phyloP scores from a whole-genome alignment of 2,888 invertebrate species.

The Phania funesta region DNA sequence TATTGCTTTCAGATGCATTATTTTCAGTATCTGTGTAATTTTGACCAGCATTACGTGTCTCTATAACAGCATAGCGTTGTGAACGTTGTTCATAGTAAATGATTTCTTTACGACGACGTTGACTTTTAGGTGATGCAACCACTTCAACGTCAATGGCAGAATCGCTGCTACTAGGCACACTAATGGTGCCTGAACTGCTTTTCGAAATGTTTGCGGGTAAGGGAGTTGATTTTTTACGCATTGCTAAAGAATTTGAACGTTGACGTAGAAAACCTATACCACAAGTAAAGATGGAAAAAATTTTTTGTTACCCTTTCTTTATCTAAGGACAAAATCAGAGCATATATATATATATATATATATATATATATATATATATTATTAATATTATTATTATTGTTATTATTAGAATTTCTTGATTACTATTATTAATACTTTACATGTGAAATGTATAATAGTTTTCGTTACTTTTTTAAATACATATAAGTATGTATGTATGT shows the following conservation, averaged over 20 bases:
- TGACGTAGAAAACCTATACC: constrained; percentile 61
- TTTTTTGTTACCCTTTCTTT: no score
- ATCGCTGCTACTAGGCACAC: constrained; percentile 74
- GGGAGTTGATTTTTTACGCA: constrained; percentile 56
- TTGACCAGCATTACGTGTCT: constrained; percentile 13
- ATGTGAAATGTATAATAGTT: no score
- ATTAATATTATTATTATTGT: no score
- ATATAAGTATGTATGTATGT: no score
- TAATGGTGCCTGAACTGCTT: constrained; percentile 65
- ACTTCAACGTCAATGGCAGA: constrained; percentile 76
- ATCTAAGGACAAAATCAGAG: no score
- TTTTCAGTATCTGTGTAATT: not conserved
- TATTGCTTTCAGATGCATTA: no score
- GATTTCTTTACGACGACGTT: constrained; percentile 66
- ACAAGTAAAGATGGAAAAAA: not conserved
- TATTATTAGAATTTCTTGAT: no score
- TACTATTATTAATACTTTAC: no score
- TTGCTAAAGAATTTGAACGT: constrained; percentile 68
- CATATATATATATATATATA: no score
- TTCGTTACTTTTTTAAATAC: no score
- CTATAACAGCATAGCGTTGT: constrained; percentile 68
- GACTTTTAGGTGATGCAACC: constrained; percentile 68
- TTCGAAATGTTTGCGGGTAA: constrained; percentile 18
- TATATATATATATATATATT: no score
- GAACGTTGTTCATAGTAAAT: constrained; percentile 69